Evolutionary conservation across 1,140 invertebrate species (phyloP).

Genomic region (Drosophila ercepeae): DNA sequence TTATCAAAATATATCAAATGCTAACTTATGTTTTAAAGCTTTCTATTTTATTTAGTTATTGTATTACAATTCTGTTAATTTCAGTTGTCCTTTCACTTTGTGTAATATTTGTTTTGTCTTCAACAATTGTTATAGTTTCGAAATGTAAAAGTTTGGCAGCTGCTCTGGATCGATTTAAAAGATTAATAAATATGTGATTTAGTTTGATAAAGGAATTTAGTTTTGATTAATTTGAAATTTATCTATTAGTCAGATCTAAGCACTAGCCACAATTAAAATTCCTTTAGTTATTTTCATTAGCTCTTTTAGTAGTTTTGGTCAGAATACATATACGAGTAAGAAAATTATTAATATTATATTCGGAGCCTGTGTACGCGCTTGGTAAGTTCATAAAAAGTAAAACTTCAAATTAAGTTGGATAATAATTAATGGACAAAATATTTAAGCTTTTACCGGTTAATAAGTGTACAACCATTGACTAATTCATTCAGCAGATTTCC

Average conservation of each 20-base stretch:
- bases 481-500: conserved; percentile 30
- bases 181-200: conserved; percentile 12
- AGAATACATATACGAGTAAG: not conserved
- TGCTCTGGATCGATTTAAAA: conserved; percentile 54
- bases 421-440: not conserved
- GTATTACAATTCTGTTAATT: conserved; percentile 64
- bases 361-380: conserved; percentile 16
- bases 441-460: not conserved
- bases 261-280: conserved; percentile 36
- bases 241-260: conserved; percentile 55
- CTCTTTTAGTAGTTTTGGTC: conserved; percentile 22
- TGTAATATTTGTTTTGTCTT: conserved; percentile 14
- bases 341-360: not conserved
- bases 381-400: not conserved
- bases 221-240: conserved; percentile 48
- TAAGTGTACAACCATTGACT: not conserved
- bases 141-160: conserved; percentile 66
- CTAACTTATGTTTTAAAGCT: conserved; percentile 79
- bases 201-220: conserved; percentile 16
- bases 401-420: too few relatives aligned
- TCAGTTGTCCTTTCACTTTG: conserved; percentile 9
- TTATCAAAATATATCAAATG: conserved; percentile 80
- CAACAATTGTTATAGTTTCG: conserved; percentile 27
- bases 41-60: conserved; percentile 81
- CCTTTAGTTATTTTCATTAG: conserved; percentile 16